A percentile compares a stretch with the other conserved stretches of the same genome.
These are phyloP conservation scores for Cepaea nemoralis DNA, from an alignment of 1,140 invertebrate genomes.

Conservation along the genomic window DNA sequence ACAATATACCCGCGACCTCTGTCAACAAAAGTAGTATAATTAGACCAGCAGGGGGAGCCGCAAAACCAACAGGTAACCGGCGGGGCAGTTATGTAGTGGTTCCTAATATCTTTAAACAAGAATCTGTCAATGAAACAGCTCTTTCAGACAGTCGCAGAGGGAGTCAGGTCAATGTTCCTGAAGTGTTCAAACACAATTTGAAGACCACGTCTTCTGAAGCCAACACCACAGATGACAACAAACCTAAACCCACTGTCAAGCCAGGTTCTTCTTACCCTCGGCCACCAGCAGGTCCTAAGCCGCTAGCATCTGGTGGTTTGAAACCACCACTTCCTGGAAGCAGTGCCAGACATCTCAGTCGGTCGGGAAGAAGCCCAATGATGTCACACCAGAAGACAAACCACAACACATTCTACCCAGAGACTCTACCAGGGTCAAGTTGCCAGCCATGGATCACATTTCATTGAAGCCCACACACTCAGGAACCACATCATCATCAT, in stretches of 20 bases:
- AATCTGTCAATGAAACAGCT: not conserved
- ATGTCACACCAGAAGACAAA: not conserved
- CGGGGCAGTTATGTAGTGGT: not conserved
- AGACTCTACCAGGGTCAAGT: not conserved
- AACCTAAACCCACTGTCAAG: not conserved
- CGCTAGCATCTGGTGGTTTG: too few relatives aligned
- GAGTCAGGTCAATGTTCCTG: conserved; percentile 3
- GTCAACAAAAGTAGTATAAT: not conserved
- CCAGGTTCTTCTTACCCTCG: not conserved
- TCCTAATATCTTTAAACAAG: not conserved
- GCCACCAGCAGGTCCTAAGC: not conserved
- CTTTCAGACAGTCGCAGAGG: not conserved
- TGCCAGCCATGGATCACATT: not conserved
- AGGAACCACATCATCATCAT: not conserved
- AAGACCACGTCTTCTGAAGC: not conserved
- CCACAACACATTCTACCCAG: not conserved
- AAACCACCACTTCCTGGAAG: too few relatives aligned
- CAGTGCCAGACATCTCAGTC: too few relatives aligned
- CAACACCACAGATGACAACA: not conserved
- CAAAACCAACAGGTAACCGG: not conserved
- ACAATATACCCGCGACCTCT: not conserved
- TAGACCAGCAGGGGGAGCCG: not conserved
- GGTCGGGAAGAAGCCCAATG: not conserved
- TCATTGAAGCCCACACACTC: not conserved
- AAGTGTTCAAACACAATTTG: not conserved